These are phyloP conservation scores for Ramphastos sulfuratus DNA, from an alignment of 2,113 vertebrate species.

Conservation along the genomic window DNA sequence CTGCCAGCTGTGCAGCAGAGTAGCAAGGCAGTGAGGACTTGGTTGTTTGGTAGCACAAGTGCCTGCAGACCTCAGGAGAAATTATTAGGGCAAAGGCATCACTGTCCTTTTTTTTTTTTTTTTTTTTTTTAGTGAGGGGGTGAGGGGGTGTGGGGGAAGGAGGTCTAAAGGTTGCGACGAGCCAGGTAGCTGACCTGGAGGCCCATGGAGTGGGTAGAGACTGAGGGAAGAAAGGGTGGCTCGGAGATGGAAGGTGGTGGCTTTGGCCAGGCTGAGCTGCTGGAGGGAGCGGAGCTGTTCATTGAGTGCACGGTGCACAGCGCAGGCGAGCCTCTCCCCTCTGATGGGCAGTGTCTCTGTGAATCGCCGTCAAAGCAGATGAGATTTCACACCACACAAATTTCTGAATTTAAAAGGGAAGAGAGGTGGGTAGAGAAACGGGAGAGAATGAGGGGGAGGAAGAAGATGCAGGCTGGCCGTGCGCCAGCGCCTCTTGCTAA, in stretches of 20 bases:
- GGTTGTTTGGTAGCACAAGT: neutral
- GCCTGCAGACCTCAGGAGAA: neutral
- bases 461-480: neutral
- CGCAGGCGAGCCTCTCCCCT: neutral
- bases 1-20: neutral
- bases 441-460: conserved; percentile 28
- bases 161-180: neutral
- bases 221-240: neutral
- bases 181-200: neutral
- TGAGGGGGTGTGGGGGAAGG: neutral
- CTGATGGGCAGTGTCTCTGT: neutral
- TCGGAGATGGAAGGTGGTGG: neutral
- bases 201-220: neutral
- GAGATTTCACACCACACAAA: conserved; percentile 50
- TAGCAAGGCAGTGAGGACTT: neutral
- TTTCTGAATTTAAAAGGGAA: conserved; percentile 47
- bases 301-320: neutral
- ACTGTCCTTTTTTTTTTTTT: too few species aligned
- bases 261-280: fast-evolving
- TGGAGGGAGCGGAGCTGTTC: neutral
- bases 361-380: conserved; percentile 8
- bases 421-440: neutral
- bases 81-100: neutral
- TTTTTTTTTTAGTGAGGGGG: neutral
- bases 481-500: neutral